These are phyloP conservation scores for Micromussa lordhowensis DNA, from an alignment of 92 coral and sea anemone species.

Conservation along the genomic window DNA sequence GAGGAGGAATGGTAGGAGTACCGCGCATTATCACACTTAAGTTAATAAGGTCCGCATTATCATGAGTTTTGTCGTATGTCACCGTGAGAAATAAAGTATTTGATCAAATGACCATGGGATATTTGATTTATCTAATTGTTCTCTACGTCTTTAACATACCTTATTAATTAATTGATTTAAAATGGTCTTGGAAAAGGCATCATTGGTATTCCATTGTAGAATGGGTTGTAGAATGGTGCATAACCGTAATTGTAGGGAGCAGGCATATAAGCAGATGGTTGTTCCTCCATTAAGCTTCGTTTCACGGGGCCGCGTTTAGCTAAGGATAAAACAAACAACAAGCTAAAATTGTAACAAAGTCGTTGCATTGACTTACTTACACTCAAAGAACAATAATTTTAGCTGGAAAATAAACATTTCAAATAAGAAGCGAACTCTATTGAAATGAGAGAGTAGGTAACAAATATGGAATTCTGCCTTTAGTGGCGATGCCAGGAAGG, in stretches of 20 bases:
- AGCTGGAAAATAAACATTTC: not conserved
- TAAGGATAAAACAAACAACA: not conserved
- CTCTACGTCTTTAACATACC: not conserved
- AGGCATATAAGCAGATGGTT: constrained; percentile 17
- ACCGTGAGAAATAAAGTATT: not conserved
- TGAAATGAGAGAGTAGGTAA: no score
- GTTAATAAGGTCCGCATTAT: no score
- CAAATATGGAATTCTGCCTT: no score
- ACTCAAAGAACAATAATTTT: not conserved
- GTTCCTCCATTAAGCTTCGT: constrained; percentile 46
- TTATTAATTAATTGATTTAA: not conserved
- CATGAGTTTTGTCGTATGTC: not conserved
- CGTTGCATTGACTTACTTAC: no score
- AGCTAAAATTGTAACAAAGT: not conserved
- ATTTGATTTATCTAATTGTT: not conserved
- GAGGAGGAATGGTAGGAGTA: not conserved
- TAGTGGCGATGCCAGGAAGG: no score
- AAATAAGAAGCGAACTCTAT: no score
- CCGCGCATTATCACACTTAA: not conserved
- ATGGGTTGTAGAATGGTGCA: constrained; percentile 36
- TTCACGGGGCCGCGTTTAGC: constrained; percentile 46
- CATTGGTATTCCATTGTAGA: constrained; percentile 32
- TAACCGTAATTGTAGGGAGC: constrained; percentile 26
- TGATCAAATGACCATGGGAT: not conserved
- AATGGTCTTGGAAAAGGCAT: constrained; percentile 50